phyloP scores from a whole-genome alignment of 1,140 invertebrate genomes.

The Drosophila nigromelanica region DNA sequence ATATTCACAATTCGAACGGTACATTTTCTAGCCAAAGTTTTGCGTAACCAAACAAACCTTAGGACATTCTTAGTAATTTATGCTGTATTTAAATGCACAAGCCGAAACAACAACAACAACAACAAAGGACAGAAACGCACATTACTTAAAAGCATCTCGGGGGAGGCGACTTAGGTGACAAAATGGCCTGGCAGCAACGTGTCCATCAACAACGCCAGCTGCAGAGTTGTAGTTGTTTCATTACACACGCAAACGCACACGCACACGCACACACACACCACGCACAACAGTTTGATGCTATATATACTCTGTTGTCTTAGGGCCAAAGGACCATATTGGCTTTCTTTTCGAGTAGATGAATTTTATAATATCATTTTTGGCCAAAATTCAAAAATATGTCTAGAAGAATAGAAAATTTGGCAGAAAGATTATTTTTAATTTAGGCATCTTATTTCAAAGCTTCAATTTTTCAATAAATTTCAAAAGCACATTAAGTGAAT shows the following conservation, averaged over 20 bases:
- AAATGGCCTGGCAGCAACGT: conserved; percentile 40
- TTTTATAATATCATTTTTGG: too few species aligned
- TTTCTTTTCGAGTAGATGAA: neutral
- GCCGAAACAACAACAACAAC: conserved; percentile 19
- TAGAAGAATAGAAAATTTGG: too few species aligned
- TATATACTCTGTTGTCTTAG: neutral
- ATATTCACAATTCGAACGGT: neutral
- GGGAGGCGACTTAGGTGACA: conserved; percentile 38
- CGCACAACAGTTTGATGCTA: neutral
- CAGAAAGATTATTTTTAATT: too few species aligned
- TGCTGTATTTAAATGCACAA: conserved; percentile 35
- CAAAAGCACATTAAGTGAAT: too few species aligned
- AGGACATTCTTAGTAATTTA: conserved; percentile 14
- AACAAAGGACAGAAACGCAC: conserved; percentile 12
- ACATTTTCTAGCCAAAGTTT: neutral
- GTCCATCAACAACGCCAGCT: conserved; percentile 17
- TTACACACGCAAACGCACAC: conserved; percentile 11
- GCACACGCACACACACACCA: conserved; percentile 7
- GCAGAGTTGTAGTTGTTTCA: conserved; percentile 37
- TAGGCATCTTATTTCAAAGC: too few species aligned
- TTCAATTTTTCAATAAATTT: too few species aligned
- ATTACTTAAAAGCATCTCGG: conserved; percentile 23
- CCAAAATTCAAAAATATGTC: too few species aligned
- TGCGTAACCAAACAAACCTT: conserved; percentile 1
- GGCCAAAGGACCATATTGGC: neutral